These are phyloP conservation scores for Koerneria pararmatus DNA, from an alignment of 2,888 invertebrate species.

Conservation along the genomic window DNA sequence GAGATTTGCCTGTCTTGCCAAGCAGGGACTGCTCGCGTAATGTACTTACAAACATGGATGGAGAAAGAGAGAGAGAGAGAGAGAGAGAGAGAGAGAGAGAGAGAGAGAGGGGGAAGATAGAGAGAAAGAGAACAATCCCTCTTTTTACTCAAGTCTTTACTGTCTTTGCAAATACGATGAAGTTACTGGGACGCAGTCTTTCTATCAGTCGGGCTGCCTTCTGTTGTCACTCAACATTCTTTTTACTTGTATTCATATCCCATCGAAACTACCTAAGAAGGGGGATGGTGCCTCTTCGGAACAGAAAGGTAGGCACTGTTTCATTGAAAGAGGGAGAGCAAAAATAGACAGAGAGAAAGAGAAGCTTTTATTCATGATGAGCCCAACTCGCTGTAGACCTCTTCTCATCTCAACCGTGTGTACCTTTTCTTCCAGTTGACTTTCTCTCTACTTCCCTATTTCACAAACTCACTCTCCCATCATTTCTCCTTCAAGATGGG, in stretches of 20 bases:
- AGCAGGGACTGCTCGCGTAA: no score
- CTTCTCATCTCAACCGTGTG: no score
- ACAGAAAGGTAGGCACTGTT: no score
- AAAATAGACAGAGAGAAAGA: no score
- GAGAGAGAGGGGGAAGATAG: conserved; percentile 1
- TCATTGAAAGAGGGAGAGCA: not conserved
- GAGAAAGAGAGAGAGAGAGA: not conserved
- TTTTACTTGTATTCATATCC: not conserved
- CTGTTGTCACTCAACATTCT: not conserved
- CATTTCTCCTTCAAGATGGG: no score
- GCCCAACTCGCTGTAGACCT: no score
- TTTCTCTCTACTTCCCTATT: no score
- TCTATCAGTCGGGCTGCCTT: not conserved
- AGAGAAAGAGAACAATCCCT: conserved; percentile 3
- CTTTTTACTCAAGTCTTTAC: not conserved
- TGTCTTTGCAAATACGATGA: conserved; percentile 14
- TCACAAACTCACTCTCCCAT: no score
- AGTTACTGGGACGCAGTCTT: conserved; percentile 3
- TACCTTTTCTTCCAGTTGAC: no score
- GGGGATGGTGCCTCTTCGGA: no score
- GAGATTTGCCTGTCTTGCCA: not conserved
- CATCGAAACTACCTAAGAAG: conserved; percentile 9
- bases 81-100: conserved; percentile 4
- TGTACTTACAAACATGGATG: not conserved
- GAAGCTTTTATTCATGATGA: no score